phyloP scores from a whole-genome alignment of 2,113 vertebrate genomes.

The Sinocyclocheilus grahami region DNA sequence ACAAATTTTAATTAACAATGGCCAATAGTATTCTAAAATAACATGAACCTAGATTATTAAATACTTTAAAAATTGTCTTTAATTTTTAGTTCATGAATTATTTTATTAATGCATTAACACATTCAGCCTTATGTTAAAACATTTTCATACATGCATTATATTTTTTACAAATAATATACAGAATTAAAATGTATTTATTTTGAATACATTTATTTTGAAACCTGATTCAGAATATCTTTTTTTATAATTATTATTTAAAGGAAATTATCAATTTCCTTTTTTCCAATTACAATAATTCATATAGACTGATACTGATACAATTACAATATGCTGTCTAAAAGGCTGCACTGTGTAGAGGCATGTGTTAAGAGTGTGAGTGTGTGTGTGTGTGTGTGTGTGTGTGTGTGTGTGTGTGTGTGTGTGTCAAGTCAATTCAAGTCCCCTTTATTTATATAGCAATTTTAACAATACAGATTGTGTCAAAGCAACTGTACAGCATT shows the following conservation, averaged over 20 bases:
- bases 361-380: background rate
- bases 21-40: background rate
- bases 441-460: no score
- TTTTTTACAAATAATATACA: background rate
- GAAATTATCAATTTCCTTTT: background rate
- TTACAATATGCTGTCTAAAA: background rate
- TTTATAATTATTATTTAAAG: background rate
- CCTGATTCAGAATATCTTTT: no score
- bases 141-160: background rate
- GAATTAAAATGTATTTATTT: background rate
- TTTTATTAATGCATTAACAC: background rate
- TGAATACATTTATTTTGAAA: background rate
- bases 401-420: background rate
- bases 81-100: background rate
- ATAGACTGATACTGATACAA: background rate
- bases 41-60: background rate
- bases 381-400: background rate
- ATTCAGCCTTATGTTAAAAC: background rate
- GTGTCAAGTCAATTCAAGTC: no score
- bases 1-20: background rate
- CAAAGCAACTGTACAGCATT: no score
- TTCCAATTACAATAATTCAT: background rate
- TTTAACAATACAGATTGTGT: no score
- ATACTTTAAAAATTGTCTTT: background rate
- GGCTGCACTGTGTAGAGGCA: background rate